Base-by-base conservation (phyloP, 2,113 vertebrate genomes). In the Catagonus wagneri region DNA sequence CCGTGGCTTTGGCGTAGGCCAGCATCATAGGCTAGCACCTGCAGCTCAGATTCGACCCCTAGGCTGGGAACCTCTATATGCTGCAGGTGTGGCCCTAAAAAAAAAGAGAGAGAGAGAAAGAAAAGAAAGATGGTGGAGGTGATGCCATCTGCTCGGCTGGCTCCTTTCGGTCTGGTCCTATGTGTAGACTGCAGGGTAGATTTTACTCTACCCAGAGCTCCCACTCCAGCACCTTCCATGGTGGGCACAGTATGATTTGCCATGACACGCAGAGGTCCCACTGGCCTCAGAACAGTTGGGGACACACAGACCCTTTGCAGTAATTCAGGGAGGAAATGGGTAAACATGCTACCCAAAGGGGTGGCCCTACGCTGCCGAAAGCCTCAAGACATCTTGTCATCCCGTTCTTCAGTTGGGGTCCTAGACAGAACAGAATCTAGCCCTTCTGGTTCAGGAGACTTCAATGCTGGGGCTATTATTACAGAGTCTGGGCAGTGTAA, bases 341-440 rank as follows among this genome's bases (percentile, higher is more conserved):
- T 34, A 0, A 34, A 44, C 0, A 0, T 13, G 29, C n/a, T 10
- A 14, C 8, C 23, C n/a, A 52, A 61, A 3, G 17, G 27, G 12
- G 32, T 34, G 11, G 50, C 25, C 25, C 54, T 8, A 1, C 0
- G 10, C 32, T 44, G 15, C n/a, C 50, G 52, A 66, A 50, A 36
- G 32, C 23, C 36, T 36, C 27, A 25, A 36, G 39, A 61, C 7
- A 56, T 0, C 5, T 71, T 63, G 32, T 78, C 79, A 54, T n/a
- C 32, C 7, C 25, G 22, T 54, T 76, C 56, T 8, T 50, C 14
- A 5, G 7, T 9, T 1, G 1, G 52, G 13, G n/a, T 83, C 81
- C 63, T 56, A 36, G 39, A 9, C 2, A 1, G 39, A 52, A 52
- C 32, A 63, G 66, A 52, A 75, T 25, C 69, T 34, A 32, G 83